A percentile compares a stretch with the other conserved stretches of the same genome.
phyloP scores from a whole-genome alignment of 2,797 vertebrate species.

The Chelmon rostratus region DNA sequence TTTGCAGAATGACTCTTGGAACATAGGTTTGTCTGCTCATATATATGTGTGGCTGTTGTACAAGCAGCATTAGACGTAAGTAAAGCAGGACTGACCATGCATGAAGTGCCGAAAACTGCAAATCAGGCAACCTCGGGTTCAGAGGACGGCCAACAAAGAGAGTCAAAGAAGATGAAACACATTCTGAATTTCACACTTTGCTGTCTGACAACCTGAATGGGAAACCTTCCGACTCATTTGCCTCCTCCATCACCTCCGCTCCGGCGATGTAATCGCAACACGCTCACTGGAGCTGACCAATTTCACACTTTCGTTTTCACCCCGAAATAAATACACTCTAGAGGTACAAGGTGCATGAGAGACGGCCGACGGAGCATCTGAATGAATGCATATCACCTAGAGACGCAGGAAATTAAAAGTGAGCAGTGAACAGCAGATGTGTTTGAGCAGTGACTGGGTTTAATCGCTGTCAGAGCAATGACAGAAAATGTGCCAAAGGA shows the following conservation, averaged over 20 bases:
- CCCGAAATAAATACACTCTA: constrained; percentile 44
- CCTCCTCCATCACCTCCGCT: constrained; percentile 43
- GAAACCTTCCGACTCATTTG: constrained; percentile 46
- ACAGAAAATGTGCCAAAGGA: not conserved
- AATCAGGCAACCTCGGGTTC: not conserved
- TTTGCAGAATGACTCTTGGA: not conserved
- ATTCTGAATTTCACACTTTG: constrained; percentile 51
- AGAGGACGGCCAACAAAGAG: not conserved
- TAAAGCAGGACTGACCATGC: not conserved
- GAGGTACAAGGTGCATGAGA: not conserved
- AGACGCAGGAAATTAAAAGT: constrained; percentile 65
- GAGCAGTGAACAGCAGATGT: constrained; percentile 14
- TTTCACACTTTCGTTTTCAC: constrained; percentile 69
- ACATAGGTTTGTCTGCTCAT: not conserved
- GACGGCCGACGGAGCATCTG: not conserved
- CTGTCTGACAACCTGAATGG: constrained; percentile 47
- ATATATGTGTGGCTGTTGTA: not conserved
- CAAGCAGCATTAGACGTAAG: not conserved
- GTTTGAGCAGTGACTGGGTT: constrained; percentile 19
- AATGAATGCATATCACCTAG: constrained; percentile 12
- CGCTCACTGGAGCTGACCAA: constrained; percentile 58
- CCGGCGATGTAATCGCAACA: constrained; percentile 49
- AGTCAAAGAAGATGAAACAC: constrained; percentile 21
- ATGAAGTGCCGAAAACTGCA: not conserved
- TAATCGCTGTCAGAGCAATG: constrained; percentile 28